phyloP scores from a whole-genome alignment of 2,797 vertebrate species.

The Galagoides demidoff region DNA sequence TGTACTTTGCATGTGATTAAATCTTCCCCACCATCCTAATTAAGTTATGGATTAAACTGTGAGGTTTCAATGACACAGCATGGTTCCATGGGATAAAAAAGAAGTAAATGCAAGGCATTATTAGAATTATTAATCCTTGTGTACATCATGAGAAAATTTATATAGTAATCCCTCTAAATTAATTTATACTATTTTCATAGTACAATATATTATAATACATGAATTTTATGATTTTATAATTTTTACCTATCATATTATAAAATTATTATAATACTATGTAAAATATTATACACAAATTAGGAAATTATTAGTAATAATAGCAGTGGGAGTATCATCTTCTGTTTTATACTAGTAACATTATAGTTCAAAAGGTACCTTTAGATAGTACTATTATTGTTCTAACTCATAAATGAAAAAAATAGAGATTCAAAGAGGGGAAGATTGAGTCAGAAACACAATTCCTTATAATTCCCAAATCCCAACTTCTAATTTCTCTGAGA shows the following conservation, averaged over 20 bases:
- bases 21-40: background rate
- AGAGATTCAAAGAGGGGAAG: background rate
- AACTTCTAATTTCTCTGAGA: conserved; percentile 22
- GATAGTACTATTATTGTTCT: background rate
- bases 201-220: background rate
- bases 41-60: background rate
- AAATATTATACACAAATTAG: background rate
- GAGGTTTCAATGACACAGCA: background rate
- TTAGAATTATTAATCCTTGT: background rate
- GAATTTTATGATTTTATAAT: background rate
- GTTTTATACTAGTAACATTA: background rate
- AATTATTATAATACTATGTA: background rate
- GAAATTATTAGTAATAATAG: background rate
- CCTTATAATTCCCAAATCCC: background rate
- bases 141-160: background rate
- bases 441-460: background rate
- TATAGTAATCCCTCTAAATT: background rate
- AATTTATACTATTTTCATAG: background rate
- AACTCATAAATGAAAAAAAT: background rate
- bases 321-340: background rate
- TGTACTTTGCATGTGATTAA: background rate
- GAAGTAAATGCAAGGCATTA: background rate
- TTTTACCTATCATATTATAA: background rate
- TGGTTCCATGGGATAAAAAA: background rate
- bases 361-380: background rate